Base-by-base conservation (phyloP, 2,113 vertebrate genomes). In the Siniperca chuatsi region DNA sequence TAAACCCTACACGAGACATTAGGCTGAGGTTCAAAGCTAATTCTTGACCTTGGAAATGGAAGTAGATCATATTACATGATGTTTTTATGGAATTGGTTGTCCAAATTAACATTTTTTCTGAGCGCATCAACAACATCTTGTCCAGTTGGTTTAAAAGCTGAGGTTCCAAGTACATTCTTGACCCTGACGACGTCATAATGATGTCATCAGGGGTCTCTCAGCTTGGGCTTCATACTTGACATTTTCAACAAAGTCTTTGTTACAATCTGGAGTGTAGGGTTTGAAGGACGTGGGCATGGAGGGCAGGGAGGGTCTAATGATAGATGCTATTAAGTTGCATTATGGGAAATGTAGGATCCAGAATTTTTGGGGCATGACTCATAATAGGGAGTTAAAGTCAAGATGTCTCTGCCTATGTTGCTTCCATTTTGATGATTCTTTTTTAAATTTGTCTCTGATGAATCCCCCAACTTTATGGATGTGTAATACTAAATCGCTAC, bases 31-130 rank as follows among this genome's bases (percentile, higher is more conserved):
- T 65, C 10, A 50, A 55, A 18, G 29, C 48, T 72, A 16, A 4
- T 33, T 52, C 40, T 33, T 57, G 55, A 54, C 50, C 58, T 21
- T 33, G 60, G 52, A 50, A 29, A 84, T 48, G 54, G 5, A 50
- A 37, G 61, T 58, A 0, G 11, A 18, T 25, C n/a, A 46, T 6
- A 44, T 48, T 0, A 48, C 52, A n/a, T 62, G 29, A 55, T 78
- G 35, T 33, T 82, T 73, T 55, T 46, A 65, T 60, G 48, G 54
- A 50, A 16, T 12, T 70, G 78, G 44, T 25, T 67, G 61, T 48
- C 52, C 40, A n/a, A 18, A 57, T 68, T 57, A 23, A 44, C 20
- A 78, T 33, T 69, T 55, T 55, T 66, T 65, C 15, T 6, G 71
- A 44, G 71, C 37, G 25, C 21, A 61, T 64, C 21, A 44, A 81